Base-by-base conservation (phyloP, 2,888 invertebrate genomes). In the Platycnemis pennipes region DNA sequence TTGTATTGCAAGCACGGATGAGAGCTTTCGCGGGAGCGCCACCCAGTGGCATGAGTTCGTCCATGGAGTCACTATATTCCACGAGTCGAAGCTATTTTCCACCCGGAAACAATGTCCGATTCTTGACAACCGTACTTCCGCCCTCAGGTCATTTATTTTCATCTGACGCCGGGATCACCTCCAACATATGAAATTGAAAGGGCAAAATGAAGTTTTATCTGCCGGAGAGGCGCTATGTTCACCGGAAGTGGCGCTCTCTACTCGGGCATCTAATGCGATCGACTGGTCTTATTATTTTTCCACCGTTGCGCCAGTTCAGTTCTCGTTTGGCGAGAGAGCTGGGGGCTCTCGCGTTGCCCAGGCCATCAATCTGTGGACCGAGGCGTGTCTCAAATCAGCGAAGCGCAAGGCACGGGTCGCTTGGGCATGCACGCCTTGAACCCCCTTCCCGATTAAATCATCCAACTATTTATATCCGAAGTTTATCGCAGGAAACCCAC, bases 401-500 rank as follows among this genome's bases (percentile, higher is more conserved):
- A 13, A 26, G 77, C 22, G 26, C 37, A 31, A n/a, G 87, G 44
- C 44, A 46, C 46, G 87, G 11, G 46, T 11, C n/a, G 1, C 44
- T 11, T 26, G 31, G 37, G 77, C 13, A 77, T 16, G 37, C 77
- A 37, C 2, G 26, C 86, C 86, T 37, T 3, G 0, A 37, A 3
- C 22, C 89, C 89, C 42, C 56, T 7, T 56, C 63, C 63, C 77
- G 31, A 69, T 63, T 91, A 56, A 91, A 42, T n/a, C 13, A 16
- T 26, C 8, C n/a, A 63, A 91, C 69, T 91, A 91, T 91, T 91
- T 91, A 91, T 91, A 56, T 63, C 56, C n/a, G 13, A 44, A 37
- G 63, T n/a, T 69, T 91, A 63, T 91, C 63, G 91, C 44, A 69
- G 91, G 44, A 91, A 91, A 69, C 44, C 69, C n/a, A 91, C 63